A percentile compares a stretch with the other conserved stretches of the same genome.
Evolutionary conservation across 2,113 vertebrate genomes (phyloP).

Genomic region (Eubucco bourcierii): DNA sequence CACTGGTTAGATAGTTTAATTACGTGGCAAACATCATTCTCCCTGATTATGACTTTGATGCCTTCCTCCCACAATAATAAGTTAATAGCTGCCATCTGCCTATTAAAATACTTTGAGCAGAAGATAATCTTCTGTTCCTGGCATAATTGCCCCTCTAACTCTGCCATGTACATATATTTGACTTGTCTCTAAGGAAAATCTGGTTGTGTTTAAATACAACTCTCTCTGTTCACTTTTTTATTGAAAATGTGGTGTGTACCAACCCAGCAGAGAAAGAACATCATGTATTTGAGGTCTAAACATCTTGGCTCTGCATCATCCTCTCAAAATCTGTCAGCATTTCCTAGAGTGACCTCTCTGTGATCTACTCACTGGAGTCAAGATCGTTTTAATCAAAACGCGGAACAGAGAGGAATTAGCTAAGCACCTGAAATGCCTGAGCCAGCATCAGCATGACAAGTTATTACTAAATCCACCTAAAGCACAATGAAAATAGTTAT

Average conservation of each 20-base stretch:
- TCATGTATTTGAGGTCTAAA: background rate
- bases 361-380: background rate
- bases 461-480: too few species aligned
- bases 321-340: background rate
- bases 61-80: constrained; percentile 58
- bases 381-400: background rate
- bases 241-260: background rate
- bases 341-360: background rate
- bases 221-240: background rate
- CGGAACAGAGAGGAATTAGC: background rate
- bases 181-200: background rate
- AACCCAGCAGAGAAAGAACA: background rate
- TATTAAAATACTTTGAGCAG: constrained; percentile 47
- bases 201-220: constrained; percentile 41
- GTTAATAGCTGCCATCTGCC: constrained; percentile 56
- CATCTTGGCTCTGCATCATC: background rate
- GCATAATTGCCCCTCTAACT: constrained; percentile 36
- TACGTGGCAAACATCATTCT: constrained; percentile 31
- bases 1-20: constrained; percentile 5
- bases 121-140: constrained; percentile 54
- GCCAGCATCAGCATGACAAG: background rate
- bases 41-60: constrained; percentile 42
- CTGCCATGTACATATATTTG: constrained; percentile 6
- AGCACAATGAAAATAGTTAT: background rate
- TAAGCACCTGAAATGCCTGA: background rate